phyloP scores from a whole-genome alignment of 2,888 invertebrate species.

The Amphipoea oculea region DNA sequence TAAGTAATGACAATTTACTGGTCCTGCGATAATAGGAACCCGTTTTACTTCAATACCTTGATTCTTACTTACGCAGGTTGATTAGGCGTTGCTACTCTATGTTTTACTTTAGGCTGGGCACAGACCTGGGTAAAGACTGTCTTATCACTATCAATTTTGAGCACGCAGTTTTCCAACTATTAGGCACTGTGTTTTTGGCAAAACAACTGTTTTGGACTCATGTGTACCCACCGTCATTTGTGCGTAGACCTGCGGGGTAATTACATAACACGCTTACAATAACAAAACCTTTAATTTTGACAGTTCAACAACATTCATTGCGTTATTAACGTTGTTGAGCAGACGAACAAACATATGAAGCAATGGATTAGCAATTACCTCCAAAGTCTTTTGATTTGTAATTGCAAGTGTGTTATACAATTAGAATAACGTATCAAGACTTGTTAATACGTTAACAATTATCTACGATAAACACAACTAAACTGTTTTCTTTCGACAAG shows the following conservation, averaged over 20 bases:
- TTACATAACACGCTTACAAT: background rate
- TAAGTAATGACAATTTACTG: slow-evolving; percentile 62
- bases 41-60: slow-evolving; percentile 49
- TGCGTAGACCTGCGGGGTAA: background rate
- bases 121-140: background rate
- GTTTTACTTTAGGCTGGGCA: slow-evolving; percentile 30
- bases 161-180: background rate
- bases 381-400: too few relatives aligned
- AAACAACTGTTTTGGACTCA: background rate
- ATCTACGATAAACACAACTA: background rate
- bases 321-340: background rate
- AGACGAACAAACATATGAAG: background rate
- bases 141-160: background rate
- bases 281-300: background rate
- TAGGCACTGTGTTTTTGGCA: background rate
- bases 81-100: slow-evolving; percentile 42
- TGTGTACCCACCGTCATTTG: background rate
- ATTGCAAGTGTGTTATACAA: background rate
- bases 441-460: background rate
- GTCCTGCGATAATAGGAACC: slow-evolving; percentile 51
- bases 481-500: background rate
- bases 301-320: background rate
- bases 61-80: slow-evolving; percentile 59
- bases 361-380: background rate
- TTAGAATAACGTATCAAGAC: background rate